These are phyloP conservation scores for Cyaniris semiargus DNA, from an alignment of 2,888 invertebrate species.

Conservation along the genomic window DNA sequence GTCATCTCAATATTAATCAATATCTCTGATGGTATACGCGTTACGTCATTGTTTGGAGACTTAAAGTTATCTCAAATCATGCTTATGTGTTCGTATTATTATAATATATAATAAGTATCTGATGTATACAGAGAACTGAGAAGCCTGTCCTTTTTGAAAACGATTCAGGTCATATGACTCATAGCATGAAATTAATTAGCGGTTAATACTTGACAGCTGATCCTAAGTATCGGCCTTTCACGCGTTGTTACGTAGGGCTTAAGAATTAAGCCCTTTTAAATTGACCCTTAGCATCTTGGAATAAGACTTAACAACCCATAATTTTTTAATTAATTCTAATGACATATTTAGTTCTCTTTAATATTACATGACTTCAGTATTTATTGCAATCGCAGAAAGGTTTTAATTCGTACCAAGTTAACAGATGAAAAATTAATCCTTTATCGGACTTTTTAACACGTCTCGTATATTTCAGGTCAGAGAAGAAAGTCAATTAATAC, in stretches of 20 bases:
- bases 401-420: background rate
- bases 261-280: background rate
- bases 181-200: conserved; percentile 17
- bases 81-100: too few species aligned
- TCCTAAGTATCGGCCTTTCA: conserved; percentile 5
- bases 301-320: background rate
- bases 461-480: conserved; percentile 19
- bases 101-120: too few species aligned
- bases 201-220: conserved; percentile 17
- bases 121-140: too few species aligned
- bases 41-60: too few species aligned
- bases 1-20: too few species aligned
- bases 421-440: background rate
- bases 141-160: background rate
- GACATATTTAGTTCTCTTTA: background rate
- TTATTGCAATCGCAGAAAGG: background rate
- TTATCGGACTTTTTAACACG: background rate
- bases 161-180: background rate
- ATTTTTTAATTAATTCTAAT: background rate
- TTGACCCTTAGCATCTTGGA: background rate
- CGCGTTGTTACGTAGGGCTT: background rate
- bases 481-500: conserved; percentile 10
- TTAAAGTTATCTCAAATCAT: too few species aligned
- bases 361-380: background rate
- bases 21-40: too few species aligned